A percentile compares a stretch with the other conserved stretches of the same genome.
Conservation (phyloP, 2,888 invertebrate genomes). For the Leptopilina drosophilae region DNA sequence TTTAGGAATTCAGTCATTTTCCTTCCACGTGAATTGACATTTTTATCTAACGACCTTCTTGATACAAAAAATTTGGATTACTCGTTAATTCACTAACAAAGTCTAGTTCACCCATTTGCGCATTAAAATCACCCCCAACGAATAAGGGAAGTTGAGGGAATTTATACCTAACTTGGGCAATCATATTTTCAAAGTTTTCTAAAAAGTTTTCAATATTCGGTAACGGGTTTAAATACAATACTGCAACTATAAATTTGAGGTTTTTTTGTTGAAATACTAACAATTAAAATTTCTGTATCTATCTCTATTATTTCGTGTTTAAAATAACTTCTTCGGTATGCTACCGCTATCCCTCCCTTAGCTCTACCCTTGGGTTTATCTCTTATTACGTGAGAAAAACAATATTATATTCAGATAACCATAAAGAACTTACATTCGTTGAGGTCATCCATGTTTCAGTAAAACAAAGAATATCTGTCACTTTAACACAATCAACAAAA, state of each 20-base stretch:
- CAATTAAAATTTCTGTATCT: neutral
- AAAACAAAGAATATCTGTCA: neutral
- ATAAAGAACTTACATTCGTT: neutral
- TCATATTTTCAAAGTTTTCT: neutral
- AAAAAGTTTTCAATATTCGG: neutral
- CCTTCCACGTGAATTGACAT: neutral
- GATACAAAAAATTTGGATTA: neutral
- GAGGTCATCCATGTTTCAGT: neutral
- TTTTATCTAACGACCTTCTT: neutral
- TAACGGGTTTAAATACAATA: neutral
- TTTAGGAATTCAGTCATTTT: neutral
- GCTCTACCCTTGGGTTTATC: neutral
- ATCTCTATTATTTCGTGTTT: neutral
- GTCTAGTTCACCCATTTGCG: neutral
- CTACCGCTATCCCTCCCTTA: neutral
- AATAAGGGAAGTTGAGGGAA: neutral
- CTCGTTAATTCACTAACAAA: neutral
- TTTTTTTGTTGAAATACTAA: neutral
- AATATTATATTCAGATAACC: neutral
- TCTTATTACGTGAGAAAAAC: neutral
- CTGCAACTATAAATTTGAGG: neutral
- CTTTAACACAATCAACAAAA: neutral
- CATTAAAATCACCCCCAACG: neutral
- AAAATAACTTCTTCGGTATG: neutral
- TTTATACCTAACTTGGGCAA: neutral